phyloP scores from a whole-genome alignment of 2,113 vertebrate species.

The Lepus europaeus region DNA sequence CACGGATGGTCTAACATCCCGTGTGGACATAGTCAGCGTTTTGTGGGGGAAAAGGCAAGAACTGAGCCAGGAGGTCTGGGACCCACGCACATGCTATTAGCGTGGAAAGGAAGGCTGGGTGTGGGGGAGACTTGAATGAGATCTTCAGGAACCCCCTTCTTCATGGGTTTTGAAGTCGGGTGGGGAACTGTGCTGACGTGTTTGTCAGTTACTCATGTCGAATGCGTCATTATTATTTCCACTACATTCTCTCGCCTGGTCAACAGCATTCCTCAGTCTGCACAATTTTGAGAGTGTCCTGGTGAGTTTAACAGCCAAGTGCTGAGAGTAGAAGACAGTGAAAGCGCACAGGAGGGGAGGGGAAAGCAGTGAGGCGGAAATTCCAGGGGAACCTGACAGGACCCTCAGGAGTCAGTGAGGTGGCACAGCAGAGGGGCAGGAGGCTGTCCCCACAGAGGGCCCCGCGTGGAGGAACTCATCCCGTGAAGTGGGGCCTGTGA shows the following conservation, averaged over 20 bases:
- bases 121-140: not conserved
- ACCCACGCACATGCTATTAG: not conserved
- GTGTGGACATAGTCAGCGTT: not conserved
- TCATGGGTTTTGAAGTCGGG: not conserved
- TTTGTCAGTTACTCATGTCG: not conserved
- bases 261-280: not conserved
- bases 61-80: not conserved
- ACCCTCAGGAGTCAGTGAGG: not conserved
- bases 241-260: not conserved
- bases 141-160: not conserved
- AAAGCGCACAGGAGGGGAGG: not conserved
- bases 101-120: not conserved
- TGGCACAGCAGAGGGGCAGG: not conserved
- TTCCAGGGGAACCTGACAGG: not conserved
- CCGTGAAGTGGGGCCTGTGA: not conserved
- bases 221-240: slow-evolving; percentile 10
- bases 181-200: not conserved
- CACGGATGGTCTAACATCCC: not conserved
- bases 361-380: not conserved
- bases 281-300: not conserved
- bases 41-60: not conserved
- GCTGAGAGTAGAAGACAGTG: not conserved
- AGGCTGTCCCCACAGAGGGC: not conserved
- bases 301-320: not conserved
- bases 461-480: not conserved